Evolutionary conservation across 2,113 vertebrate species (phyloP), one percentile per base, ranked within the genome.

Genomic region (Varanus komodoensis): DNA sequence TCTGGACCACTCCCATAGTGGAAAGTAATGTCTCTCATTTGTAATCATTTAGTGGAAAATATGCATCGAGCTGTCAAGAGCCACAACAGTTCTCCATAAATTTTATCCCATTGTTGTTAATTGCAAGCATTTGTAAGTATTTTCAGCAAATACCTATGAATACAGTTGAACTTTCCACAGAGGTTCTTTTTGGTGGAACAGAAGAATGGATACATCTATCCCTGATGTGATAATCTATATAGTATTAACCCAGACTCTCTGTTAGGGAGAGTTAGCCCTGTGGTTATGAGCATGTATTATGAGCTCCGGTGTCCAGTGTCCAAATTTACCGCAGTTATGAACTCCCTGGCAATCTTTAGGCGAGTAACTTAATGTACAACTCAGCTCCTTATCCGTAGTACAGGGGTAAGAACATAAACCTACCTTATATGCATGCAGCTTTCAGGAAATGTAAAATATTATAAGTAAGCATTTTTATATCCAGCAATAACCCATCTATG

Each of bases 21-120:
- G 92, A 97, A 97, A 92, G 34, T 23, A 89, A 87, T 90, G 91
- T 93, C 85, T 94, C 95, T 90, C 84, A 88, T 64, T 71, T 0
- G 0, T 87, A 93, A 93, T 1, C 67, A 90, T 0, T 81, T 93
- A 94, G 87, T 80, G 68, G 87, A 91, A 87, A 92, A 78, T 64
- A 54, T 54, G 93, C 89, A 92, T 92, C 52, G 89, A 15, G 19
- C 71, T 78, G 77, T 95, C 89, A 94, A 95, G 93, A 95, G 82
- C 84, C 68, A 90, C 81, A 82, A 32, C 50, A 93, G 89, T 29
- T 77, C 67, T 81, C 48, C 88, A 91, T 83, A 90, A 93, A 96
- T 89, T 90, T 52, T 87, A 84, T 75, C n/a, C 71, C 73, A 91
- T 78, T 85, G 50, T 69, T 3, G 44, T 11, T 88, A 38, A 89